phyloP scores from a whole-genome alignment of 1,140 invertebrate species.

The Lepidotrigona ventralis region DNA sequence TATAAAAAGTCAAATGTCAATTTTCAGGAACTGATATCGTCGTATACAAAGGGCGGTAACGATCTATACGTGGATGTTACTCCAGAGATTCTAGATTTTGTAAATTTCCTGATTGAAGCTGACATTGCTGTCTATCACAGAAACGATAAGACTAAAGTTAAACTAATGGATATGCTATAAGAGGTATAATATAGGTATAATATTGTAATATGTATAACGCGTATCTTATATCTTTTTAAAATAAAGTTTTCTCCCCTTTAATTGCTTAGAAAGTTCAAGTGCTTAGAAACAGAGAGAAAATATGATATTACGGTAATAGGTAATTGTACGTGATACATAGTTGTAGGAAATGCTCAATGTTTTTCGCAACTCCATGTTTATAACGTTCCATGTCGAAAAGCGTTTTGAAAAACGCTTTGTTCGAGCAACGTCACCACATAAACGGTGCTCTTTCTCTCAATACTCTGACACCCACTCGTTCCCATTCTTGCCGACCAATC shows the following conservation, averaged over 20 bases:
- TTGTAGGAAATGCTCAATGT: neutral
- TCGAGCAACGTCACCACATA: conserved; percentile 82
- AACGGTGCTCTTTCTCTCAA: conserved; percentile 93
- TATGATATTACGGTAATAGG: neutral
- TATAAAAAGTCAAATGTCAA: neutral
- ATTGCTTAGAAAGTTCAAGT: neutral
- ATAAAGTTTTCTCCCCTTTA: neutral
- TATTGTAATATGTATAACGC: neutral
- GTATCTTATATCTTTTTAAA: neutral
- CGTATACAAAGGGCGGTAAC: conserved; percentile 71
- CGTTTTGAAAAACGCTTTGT: neutral
- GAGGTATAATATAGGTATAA: conserved; percentile 3
- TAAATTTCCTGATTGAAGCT: conserved; percentile 68
- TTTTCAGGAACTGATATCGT: conserved; percentile 64
- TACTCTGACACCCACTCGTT: conserved; percentile 90
- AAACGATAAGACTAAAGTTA: conserved; percentile 71
- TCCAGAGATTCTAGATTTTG: conserved; percentile 45
- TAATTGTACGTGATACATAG: neutral
- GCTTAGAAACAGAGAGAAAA: neutral
- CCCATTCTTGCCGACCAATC: conserved; percentile 93
- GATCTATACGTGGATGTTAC: conserved; percentile 69
- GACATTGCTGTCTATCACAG: conserved; percentile 71
- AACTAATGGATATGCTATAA: conserved; percentile 66
- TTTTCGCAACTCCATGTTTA: too few species aligned
- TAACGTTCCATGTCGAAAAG: neutral